phyloP scores from a whole-genome alignment of 2,797 vertebrate genomes.

The Phataginus tetradactyla region DNA sequence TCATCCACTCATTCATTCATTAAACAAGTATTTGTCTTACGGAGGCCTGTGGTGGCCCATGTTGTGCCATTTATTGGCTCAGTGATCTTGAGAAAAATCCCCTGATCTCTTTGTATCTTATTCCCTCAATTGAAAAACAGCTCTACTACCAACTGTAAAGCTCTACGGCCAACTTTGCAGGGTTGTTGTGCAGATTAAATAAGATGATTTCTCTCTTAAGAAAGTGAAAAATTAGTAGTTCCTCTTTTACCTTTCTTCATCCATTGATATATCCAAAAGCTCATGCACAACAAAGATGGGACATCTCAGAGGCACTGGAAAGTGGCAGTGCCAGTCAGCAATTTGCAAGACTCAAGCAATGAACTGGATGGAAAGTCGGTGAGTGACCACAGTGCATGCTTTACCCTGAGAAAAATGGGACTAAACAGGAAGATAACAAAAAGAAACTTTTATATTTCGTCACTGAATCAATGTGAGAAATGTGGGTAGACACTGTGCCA shows the following conservation, averaged over 20 bases:
- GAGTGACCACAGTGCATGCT: background rate
- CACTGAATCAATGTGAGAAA: background rate
- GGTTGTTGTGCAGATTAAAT: background rate
- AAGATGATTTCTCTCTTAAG: background rate
- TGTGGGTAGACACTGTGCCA: background rate
- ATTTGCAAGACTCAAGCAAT: background rate
- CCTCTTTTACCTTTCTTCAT: background rate
- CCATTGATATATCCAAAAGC: background rate
- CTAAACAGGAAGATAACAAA: background rate
- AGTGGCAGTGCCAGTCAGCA: background rate
- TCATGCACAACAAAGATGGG: background rate
- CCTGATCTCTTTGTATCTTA: background rate
- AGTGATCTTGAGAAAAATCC: background rate
- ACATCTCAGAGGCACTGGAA: background rate
- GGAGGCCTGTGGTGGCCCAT: background rate
- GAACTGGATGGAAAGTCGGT: background rate
- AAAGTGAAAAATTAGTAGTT: background rate
- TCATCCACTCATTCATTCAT: background rate
- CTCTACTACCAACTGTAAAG: background rate
- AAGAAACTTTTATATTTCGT: background rate
- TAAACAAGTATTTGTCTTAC: background rate
- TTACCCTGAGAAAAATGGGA: background rate
- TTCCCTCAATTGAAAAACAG: slow-evolving; percentile 2
- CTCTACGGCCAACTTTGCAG: background rate
- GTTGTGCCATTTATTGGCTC: background rate